Conservation (phyloP, 2,797 vertebrate species). For the Catostomus latipinnis region DNA sequence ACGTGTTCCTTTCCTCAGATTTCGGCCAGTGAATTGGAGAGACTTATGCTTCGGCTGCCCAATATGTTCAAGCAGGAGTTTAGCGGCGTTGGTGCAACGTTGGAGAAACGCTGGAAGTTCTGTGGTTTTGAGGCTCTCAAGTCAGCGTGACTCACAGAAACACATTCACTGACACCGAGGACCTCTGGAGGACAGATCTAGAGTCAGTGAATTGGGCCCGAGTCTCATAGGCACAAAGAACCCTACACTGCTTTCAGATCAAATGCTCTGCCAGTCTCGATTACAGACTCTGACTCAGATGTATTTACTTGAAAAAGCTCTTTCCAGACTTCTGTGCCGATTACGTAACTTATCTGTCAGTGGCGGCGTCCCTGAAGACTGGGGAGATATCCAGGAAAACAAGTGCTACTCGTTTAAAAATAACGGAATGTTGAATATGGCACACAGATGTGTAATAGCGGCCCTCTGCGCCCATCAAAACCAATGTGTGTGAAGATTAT, state of each 20-base stretch:
- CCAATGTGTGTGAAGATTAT: constrained; percentile 37
- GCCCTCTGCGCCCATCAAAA: constrained; percentile 38
- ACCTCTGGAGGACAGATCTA: constrained; percentile 48
- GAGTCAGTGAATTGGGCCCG: constrained; percentile 31
- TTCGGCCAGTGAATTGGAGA: constrained; percentile 90
- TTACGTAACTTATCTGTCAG: constrained; percentile 58
- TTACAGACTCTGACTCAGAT: constrained; percentile 62
- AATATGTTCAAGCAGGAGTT: constrained; percentile 95
- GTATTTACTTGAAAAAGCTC: constrained; percentile 76
- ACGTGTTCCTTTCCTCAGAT: constrained; percentile 76
- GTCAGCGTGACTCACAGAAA: constrained; percentile 78
- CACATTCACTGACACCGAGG: constrained; percentile 20
- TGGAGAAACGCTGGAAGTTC: constrained; percentile 98
- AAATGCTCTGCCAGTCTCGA: constrained; percentile 32
- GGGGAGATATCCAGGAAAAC: constrained; percentile 44
- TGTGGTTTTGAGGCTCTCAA: constrained; percentile 93
- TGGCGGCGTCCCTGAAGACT: constrained; percentile 26
- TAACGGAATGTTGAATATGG: constrained; percentile 44
- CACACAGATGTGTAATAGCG: constrained; percentile 45
- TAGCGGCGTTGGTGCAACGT: constrained; percentile 92
- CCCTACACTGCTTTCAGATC: constrained; percentile 27
- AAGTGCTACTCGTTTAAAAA: constrained; percentile 33
- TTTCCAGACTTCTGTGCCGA: constrained; percentile 70
- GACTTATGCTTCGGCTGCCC: constrained; percentile 89
- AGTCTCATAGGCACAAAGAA: constrained; percentile 37